phyloP scores from a whole-genome alignment of 2,113 vertebrate species.

The Oostethus manadensis region DNA sequence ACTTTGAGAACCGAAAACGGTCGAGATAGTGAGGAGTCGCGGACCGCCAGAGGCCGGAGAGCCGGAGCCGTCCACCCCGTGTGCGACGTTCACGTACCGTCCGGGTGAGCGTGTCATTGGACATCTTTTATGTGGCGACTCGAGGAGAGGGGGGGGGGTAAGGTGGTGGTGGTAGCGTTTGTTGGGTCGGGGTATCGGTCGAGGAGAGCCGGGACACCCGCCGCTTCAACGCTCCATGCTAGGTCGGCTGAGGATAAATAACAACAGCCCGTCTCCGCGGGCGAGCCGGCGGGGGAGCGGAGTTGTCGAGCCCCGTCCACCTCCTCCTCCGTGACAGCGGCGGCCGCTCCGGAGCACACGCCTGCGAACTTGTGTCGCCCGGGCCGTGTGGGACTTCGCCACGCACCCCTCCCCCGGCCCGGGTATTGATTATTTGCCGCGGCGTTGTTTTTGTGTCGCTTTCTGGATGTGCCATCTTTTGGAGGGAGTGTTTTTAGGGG shows the following conservation, averaged over 20 bases:
- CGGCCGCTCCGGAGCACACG: conserved; percentile 33
- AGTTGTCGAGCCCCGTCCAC: conserved; percentile 22
- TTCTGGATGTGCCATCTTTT: background rate
- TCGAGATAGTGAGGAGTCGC: conserved; percentile 70
- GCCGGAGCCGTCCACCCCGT: conserved; percentile 49
- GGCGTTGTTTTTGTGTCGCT: background rate
- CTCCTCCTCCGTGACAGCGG: conserved; percentile 14
- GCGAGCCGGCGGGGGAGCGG: conserved; percentile 50
- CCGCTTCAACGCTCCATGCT: conserved; percentile 33
- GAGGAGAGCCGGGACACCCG: conserved; percentile 36
- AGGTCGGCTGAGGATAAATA: conserved; percentile 59
- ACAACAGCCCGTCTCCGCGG: conserved; percentile 60
- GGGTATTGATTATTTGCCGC: background rate
- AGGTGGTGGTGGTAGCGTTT: conserved; percentile 19
- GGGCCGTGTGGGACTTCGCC: conserved; percentile 11
- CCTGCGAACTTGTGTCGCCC: conserved; percentile 50
- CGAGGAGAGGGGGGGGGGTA: background rate
- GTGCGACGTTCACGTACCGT: conserved; percentile 59
- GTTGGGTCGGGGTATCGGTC: conserved; percentile 55
- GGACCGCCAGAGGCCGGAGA: conserved; percentile 66
- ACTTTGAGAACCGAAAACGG: conserved; percentile 77
- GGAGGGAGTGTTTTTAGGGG: background rate
- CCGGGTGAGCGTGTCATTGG: conserved; percentile 67
- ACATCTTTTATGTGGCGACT: conserved; percentile 61
- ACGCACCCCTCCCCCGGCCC: background rate